A percentile compares a stretch with the other conserved stretches of the same genome.
Conservation (phyloP, 2,797 vertebrate genomes). For the Takifugu rubripes region DNA sequence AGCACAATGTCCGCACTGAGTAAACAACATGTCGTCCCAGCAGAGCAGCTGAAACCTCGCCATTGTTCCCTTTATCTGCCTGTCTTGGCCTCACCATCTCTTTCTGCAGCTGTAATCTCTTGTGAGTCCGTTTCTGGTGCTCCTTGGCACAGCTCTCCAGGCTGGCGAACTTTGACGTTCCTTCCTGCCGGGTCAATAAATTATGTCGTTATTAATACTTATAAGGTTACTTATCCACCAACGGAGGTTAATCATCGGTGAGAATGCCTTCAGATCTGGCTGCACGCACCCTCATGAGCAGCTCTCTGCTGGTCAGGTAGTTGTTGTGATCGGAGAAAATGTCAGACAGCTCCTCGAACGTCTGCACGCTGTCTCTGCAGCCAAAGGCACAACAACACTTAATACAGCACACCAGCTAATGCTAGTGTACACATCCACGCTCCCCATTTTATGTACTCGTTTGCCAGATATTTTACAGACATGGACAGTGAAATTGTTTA, state of each 20-base stretch:
- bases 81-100: slow-evolving; percentile 79
- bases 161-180: slow-evolving; percentile 95
- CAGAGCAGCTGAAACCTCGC: neutral
- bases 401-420: neutral
- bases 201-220: neutral
- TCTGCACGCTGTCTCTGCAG: slow-evolving; percentile 85
- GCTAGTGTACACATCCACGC: too few species aligned
- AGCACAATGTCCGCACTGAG: slow-evolving; percentile 17
- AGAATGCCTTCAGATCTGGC: neutral
- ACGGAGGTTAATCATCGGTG: slow-evolving; percentile 1
- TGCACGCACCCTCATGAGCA: slow-evolving; percentile 90
- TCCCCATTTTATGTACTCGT: too few species aligned
- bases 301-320: slow-evolving; percentile 89
- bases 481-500: too few species aligned
- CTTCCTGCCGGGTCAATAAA: slow-evolving; percentile 78
- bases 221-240: neutral
- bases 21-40: slow-evolving; percentile 30
- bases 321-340: slow-evolving; percentile 96
- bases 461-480: too few species aligned
- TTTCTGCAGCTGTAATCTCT: slow-evolving; percentile 88
- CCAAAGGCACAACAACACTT: slow-evolving; percentile 7
- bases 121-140: slow-evolving; percentile 92
- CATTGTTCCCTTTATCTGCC: too few species aligned
- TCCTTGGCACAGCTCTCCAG: slow-evolving; percentile 90
- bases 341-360: slow-evolving; percentile 91